Evolutionary conservation across 2,797 vertebrate genomes (phyloP).

Genomic region (Pachyuromys duprasi): DNA sequence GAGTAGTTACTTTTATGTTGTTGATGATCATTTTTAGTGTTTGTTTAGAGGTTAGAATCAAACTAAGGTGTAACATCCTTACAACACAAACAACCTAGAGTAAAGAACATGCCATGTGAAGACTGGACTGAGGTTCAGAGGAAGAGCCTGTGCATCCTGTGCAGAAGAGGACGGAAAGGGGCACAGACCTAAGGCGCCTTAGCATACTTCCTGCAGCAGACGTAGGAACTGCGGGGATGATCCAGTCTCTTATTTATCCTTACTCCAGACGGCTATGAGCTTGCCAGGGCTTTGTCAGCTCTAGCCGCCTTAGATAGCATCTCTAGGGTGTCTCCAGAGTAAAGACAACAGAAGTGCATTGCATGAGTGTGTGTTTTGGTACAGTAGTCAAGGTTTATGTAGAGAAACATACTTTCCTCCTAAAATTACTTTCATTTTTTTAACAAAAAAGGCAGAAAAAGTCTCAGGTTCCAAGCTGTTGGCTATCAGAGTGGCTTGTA

Average conservation of each 20-base stretch:
- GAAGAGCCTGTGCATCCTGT: background rate
- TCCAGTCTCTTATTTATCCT: background rate
- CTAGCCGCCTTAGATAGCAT: background rate
- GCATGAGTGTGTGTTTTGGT: background rate
- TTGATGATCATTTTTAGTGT: conserved; percentile 15
- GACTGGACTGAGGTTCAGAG: background rate
- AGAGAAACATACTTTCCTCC: background rate
- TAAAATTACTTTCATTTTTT: conserved; percentile 21
- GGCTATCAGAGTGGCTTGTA: background rate
- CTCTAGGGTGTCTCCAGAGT: background rate
- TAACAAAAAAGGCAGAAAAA: background rate
- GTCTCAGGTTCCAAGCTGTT: background rate
- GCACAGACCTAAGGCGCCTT: background rate
- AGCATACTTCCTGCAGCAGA: conserved; percentile 6
- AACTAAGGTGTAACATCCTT: background rate
- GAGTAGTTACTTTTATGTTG: conserved; percentile 21
- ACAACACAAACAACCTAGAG: background rate
- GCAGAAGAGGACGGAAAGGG: accelerated
- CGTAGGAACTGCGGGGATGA: background rate
- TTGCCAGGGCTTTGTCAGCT: background rate
- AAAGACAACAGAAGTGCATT: background rate
- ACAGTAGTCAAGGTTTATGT: background rate
- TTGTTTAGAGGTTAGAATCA: conserved; percentile 9
- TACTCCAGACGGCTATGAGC: background rate
- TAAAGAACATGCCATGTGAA: background rate